These are phyloP conservation scores for Sipunculus nudus DNA, from an alignment of 2,888 invertebrate species.

Conservation along the genomic window DNA sequence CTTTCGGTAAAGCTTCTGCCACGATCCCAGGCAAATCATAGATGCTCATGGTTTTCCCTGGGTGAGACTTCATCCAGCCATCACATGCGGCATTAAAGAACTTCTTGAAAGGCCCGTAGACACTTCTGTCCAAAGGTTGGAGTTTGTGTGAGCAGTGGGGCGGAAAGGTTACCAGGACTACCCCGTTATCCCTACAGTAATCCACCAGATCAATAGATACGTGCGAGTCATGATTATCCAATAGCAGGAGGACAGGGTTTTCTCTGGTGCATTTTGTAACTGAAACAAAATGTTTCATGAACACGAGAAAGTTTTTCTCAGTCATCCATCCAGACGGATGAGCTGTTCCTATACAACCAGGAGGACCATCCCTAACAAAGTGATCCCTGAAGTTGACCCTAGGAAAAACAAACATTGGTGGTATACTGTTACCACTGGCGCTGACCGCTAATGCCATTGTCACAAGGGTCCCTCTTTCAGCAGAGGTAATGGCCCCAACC, in stretches of 20 bases:
- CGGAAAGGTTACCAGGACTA: constrained; percentile 62
- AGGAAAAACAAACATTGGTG: constrained; percentile 11
- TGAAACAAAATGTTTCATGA: constrained; percentile 52
- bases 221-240: constrained; percentile 57
- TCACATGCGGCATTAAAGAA: constrained; percentile 47
- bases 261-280: constrained; percentile 45
- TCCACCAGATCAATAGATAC: constrained; percentile 44
- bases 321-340: constrained; percentile 59
- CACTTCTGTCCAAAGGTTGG: constrained; percentile 65
- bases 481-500: constrained; percentile 12
- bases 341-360: too few relatives aligned
- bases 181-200: constrained; percentile 57
- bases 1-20: constrained; percentile 5
- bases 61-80: constrained; percentile 54
- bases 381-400: constrained; percentile 7
- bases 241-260: constrained; percentile 44
- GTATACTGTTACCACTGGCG: constrained; percentile 13
- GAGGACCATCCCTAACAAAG: too few relatives aligned
- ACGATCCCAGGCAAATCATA: constrained; percentile 60
- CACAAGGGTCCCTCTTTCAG: constrained; percentile 13
- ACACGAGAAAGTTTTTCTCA: constrained; percentile 44
- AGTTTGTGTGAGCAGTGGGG: constrained; percentile 66
- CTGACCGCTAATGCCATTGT: constrained; percentile 6
- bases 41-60: constrained; percentile 63
- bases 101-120: constrained; percentile 64